Conservation (phyloP, 2,797 vertebrate species). For the Dryobates pubescens region DNA sequence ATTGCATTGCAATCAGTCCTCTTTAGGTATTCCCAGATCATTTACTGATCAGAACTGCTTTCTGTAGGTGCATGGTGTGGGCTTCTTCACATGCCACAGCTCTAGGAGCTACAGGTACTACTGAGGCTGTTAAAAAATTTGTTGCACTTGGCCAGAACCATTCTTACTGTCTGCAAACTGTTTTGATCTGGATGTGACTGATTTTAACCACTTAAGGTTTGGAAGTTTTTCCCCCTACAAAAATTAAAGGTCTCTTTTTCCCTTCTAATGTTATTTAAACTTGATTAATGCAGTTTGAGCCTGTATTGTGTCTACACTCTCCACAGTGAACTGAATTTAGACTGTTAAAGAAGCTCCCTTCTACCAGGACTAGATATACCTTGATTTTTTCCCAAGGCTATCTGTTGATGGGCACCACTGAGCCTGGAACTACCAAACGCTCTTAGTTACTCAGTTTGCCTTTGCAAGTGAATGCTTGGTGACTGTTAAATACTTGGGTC, state of each 20-base stretch:
- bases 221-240: no score
- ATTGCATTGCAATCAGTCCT: neutral
- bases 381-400: neutral
- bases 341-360: neutral
- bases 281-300: neutral
- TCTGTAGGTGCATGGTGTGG: neutral
- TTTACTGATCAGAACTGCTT: neutral
- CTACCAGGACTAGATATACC: neutral
- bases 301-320: neutral
- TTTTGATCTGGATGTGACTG: neutral
- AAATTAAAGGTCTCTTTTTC: neutral
- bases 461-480: neutral
- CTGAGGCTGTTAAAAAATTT: neutral
- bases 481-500: neutral
- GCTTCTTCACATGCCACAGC: neutral
- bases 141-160: neutral
- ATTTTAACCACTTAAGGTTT: neutral
- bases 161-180: neutral
- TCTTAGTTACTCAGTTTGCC: neutral
- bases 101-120: neutral
- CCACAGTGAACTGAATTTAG: neutral
- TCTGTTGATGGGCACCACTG: neutral
- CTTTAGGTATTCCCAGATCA: neutral
- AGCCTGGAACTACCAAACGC: rapidly evolving
- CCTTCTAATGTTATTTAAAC: neutral